Base-by-base conservation (phyloP, 2,113 vertebrate genomes). In the Rhynchopsitta pachyrhyncha region DNA sequence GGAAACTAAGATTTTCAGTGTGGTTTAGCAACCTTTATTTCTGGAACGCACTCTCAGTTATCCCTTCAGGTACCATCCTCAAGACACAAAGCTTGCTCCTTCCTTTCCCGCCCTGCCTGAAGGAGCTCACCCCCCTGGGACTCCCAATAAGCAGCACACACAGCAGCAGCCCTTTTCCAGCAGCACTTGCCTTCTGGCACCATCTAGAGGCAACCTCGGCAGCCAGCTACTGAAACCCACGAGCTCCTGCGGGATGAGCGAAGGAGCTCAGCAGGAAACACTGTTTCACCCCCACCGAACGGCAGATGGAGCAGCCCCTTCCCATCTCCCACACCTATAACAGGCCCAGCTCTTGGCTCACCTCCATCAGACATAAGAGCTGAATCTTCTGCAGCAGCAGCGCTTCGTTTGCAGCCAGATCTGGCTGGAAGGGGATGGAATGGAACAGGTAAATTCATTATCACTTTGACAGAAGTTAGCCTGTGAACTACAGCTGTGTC, bases 331-430 rank as follows among this genome's bases (percentile, higher is more conserved):
- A 25, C 25, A 9, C 11, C 1, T 9, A 11, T 6, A 29, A n/a
- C 57, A 20, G 33, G 9, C 0, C 31, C 68, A 16, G 10, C 6
- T 37, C 37, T 31, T 14, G 3, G n/a, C 97, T 98, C 86, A 99
- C 99, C 99, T 99, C 99, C 99, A 99, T 99, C 35, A 99, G 98
- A 92, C 99, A 99, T 9, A 99, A 50, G 59, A 99, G 97, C 94
- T 99, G 99, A 82, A 99, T 99, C 94, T 99, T 99, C 96, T 99
- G 98, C 98, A 99, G 99, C 37, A 99, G 98, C 68, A 99, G 99
- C 0, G 98, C 75, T 89, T 99, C 99, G 1, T 99, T 99, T 13
- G 99, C 98, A 29, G 99, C 99, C 8, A 99, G 98, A 55, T 99
- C 99, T 3, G 99, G 99, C 99, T 99, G 93, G 9, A 49, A 86